Evolutionary conservation across 2,113 vertebrate species (phyloP).

Genomic region (Cephalopterus ornatus): DNA sequence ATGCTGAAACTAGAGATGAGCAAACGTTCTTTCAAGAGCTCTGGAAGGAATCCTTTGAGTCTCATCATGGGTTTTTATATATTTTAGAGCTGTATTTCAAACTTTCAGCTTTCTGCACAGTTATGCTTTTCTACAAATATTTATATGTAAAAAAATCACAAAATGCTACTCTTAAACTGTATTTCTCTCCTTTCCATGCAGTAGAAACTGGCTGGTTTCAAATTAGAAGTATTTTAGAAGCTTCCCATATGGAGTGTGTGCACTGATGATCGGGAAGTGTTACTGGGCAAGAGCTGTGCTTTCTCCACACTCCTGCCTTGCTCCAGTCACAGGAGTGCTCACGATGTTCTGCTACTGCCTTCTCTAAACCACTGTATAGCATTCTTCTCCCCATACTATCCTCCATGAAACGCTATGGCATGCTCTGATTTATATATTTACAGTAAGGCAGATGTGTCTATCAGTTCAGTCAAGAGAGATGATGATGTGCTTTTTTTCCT

Average conservation of each 20-base stretch:
- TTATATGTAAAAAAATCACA: not conserved
- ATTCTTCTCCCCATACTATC: not conserved
- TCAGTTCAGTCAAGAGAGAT: not conserved
- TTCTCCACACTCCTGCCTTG: not conserved
- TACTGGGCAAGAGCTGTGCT: not conserved
- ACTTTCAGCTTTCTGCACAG: not conserved
- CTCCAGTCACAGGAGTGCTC: rapidly evolving
- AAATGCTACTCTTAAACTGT: not conserved
- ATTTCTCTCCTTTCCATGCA: not conserved
- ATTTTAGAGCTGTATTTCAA: not conserved
- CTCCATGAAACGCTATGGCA: not conserved
- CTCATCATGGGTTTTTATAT: not conserved
- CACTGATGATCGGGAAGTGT: not conserved
- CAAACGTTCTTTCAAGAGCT: not conserved
- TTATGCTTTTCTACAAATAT: not conserved
- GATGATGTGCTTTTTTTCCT: not conserved
- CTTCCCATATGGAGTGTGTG: not conserved
- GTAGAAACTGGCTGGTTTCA: not conserved
- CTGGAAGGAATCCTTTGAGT: not conserved
- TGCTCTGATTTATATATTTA: not conserved
- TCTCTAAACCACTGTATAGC: not conserved
- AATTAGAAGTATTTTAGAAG: not conserved
- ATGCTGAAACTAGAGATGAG: not conserved
- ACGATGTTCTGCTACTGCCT: not conserved
- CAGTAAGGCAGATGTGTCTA: not conserved